Base-by-base conservation (phyloP, 2,797 vertebrate species). In the Sebastolobus alascanus region DNA sequence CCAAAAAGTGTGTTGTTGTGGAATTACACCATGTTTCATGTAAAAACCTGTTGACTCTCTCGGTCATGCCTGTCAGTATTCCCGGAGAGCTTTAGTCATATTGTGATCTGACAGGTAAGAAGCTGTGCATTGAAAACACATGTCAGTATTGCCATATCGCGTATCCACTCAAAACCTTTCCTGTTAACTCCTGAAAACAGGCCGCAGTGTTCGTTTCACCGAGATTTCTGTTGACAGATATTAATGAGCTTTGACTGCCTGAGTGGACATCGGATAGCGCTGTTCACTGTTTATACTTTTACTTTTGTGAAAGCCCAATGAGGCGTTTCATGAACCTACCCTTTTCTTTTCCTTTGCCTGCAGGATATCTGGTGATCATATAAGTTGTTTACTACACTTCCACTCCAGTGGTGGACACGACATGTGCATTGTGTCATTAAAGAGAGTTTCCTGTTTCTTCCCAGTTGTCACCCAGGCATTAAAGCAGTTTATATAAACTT, bases 261-360 rank as follows among this genome's bases (percentile, higher is more conserved):
- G 60, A 79, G 69, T 82, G 88, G 89, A 87, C 82, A 93, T 88
- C 37, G 82, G 91, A 95, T 93, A 91, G 68, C 67, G 6, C 68
- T 40, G 29, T 52, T 87, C 25, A 7, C 58, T 89, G 84, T 93
- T 90, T 84, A 74, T 65, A 72, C 82, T 87, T 46, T 77, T 29
- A 72, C 66, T 77, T 43, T 16, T 60, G 68, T 27, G 59, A 13
- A 76, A 68, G 52, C 58, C 55, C 35, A 81, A 8, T 79, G 80
- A 90, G 67, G 84, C 61, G 18, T 87, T 70, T 69, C 83, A 74
- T 14, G 18, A 46, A 38, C 22, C 31, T 75, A 56, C n/a, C 43
- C 61, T 37, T 68, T 80, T 56, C n/a, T 55, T 79, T 86, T 82
- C 22, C 58, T 71, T 63, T 79, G 58, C 72, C 75, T 70, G 54